phyloP scores from a whole-genome alignment of 2,113 vertebrate genomes.

The Rhynchopsitta pachyrhyncha region DNA sequence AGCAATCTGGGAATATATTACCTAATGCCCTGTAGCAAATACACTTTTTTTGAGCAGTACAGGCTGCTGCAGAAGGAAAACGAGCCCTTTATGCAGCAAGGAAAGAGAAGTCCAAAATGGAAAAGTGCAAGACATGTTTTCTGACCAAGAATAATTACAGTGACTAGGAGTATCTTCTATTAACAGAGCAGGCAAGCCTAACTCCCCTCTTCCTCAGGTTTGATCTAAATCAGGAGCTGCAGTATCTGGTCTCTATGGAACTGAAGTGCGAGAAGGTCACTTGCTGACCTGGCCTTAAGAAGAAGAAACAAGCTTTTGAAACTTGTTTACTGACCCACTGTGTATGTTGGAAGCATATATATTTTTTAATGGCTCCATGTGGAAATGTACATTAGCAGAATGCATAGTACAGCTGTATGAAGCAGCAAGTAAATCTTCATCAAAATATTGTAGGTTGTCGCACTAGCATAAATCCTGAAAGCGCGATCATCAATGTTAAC shows the following conservation, averaged over 20 bases:
- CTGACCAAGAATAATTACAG: slow-evolving; percentile 4
- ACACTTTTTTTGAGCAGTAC: neutral
- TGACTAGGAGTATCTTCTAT: neutral
- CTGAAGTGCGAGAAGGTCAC: neutral
- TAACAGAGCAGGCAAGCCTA: neutral
- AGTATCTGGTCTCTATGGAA: neutral
- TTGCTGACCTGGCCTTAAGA: neutral
- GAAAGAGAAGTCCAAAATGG: neutral
- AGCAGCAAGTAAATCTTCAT: neutral
- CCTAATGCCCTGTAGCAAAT: slow-evolving; percentile 48
- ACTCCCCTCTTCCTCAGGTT: neutral
- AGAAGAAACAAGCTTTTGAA: slow-evolving; percentile 43
- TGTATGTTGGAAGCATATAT: neutral
- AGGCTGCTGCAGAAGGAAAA: neutral
- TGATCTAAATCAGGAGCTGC: neutral
- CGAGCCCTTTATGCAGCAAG: neutral
- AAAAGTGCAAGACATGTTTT: neutral
- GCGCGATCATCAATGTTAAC: neutral
- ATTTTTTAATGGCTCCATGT: slow-evolving; percentile 2
- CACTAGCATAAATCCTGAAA: neutral
- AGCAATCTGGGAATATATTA: slow-evolving; percentile 48
- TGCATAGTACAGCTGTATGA: neutral
- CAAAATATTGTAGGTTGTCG: neutral
- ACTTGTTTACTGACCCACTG: slow-evolving; percentile 33
- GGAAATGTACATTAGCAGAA: neutral